Base-by-base conservation (phyloP, 2,888 invertebrate genomes). In the Esperia sulphurella region DNA sequence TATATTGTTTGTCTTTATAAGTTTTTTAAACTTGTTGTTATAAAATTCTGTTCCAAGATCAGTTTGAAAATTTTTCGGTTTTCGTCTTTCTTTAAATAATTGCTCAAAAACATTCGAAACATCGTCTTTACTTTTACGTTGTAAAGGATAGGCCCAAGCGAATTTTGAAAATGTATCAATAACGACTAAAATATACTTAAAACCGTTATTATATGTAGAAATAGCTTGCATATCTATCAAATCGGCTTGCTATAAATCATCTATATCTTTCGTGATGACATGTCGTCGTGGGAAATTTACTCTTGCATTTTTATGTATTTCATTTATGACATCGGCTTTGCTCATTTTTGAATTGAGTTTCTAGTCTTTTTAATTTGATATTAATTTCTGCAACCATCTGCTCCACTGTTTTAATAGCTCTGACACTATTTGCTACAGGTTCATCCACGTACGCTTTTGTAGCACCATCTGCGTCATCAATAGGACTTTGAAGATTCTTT, bases 231-330 rank as follows among this genome's bases (percentile, higher is more conserved):
- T 53, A 43, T 63, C 70, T 43, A 64, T 75, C 6, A 82, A 59
- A 66, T 84, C 80, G n/a, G 72, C 71, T 66, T 83, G 83, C 79
- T 74, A 79, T 12, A 78, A 59, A 54, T 83, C 77, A 61, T 79
- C 68, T 7, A 80, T 56, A 41, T 68, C 75, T 53, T 71, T 71
- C 38, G 73, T 59, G 14, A 73, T 60, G 30, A 73, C 71, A 43
- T 54, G 48, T 40, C 76, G 57, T 28, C 74, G 55, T 30, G 54
- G 56, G 48, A 62, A 74, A 75, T 80, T 79, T 52, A 55, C 59
- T 42, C 78, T 38, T 13, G 51, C 56, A 37, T 37, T 9, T 57
- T 55, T 53, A 43, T 41, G 50, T 21, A 46, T 43, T 42, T 51
- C 49, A 33, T 50, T 48, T 29, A 52, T 29, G 13, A 45, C 38